Percentiles rank a stretch among this genome's conserved stretches.
phyloP scores from a whole-genome alignment of 35 echinoderm and acorn worm species.

The Hemicentrotus pulcherrimus region DNA sequence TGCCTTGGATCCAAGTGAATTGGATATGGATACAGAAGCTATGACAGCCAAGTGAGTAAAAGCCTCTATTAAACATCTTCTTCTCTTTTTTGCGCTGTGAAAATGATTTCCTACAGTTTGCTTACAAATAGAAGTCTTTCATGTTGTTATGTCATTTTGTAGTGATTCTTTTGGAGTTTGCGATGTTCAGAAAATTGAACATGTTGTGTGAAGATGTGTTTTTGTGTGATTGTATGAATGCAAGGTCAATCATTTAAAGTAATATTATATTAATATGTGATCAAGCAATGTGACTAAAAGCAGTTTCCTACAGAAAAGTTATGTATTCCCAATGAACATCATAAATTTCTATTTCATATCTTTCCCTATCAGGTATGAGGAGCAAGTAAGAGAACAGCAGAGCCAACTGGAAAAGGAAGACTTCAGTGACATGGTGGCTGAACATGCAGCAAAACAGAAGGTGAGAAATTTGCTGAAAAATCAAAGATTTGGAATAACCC shows the following conservation, averaged over 20 bases:
- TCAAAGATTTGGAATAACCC: too few species aligned
- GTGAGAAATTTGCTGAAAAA: slow-evolving; percentile 43
- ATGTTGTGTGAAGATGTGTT: too few species aligned
- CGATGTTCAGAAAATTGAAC: too few species aligned
- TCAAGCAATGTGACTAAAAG: too few species aligned
- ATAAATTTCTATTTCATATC: not conserved
- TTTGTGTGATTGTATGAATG: too few species aligned
- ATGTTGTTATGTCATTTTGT: not conserved
- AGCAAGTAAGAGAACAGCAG: slow-evolving; percentile 97
- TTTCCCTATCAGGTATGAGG: slow-evolving; percentile 82
- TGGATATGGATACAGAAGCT: slow-evolving; percentile 92
- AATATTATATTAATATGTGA: too few species aligned
- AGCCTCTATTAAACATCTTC: not conserved
- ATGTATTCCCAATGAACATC: too few species aligned
- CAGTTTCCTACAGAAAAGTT: too few species aligned
- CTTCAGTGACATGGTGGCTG: slow-evolving; percentile 99
- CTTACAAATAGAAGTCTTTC: not conserved
- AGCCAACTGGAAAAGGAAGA: slow-evolving; percentile 97
- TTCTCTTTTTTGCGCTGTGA: not conserved
- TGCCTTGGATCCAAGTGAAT: slow-evolving; percentile 94
- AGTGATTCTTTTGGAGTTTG: too few species aligned
- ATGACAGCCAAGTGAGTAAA: slow-evolving; percentile 98
- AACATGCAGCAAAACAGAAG: slow-evolving; percentile 99
- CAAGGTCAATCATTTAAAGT: too few species aligned
- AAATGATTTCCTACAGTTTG: not conserved